phyloP scores from a whole-genome alignment of 35 echinoderm and acorn worm genomes.

The Strongylocentrotus purpuratus region DNA sequence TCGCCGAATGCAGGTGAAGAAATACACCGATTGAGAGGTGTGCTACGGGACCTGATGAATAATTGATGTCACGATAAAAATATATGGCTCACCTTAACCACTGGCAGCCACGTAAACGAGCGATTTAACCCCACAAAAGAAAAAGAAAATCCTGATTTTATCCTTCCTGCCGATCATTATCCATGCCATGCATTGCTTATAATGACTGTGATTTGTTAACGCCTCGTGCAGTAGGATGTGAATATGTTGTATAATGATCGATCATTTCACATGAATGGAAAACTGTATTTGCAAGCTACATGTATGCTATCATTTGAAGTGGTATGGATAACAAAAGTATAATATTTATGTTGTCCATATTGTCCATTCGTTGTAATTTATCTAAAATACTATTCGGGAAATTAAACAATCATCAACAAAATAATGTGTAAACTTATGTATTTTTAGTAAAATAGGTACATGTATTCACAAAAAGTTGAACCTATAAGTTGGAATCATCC shows the following conservation, averaged over 20 bases:
- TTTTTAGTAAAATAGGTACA: no score
- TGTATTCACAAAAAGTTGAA: no score
- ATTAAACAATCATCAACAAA: no score
- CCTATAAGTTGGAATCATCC: no score
- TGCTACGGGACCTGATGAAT: neutral
- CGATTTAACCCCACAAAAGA: neutral
- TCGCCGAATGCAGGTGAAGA: neutral
- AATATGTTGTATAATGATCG: neutral
- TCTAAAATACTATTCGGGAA: no score
- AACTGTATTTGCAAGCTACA: no score
- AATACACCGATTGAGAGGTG: neutral
- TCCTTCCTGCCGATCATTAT: neutral
- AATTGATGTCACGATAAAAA: neutral
- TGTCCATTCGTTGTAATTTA: no score
- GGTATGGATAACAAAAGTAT: neutral
- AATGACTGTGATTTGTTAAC: neutral
- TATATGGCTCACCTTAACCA: neutral
- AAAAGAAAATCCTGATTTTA: neutral
- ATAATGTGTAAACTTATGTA: no score
- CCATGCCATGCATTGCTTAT: neutral
- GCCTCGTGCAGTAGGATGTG: neutral
- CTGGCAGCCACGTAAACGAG: neutral
- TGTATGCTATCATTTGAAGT: no score
- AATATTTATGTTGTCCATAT: neutral
- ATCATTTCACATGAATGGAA: neutral